Percentiles rank a stretch among this genome's conserved stretches.
Evolutionary conservation across 2,797 vertebrate genomes (phyloP).

Genomic region (Pangasius krempfi): DNA sequence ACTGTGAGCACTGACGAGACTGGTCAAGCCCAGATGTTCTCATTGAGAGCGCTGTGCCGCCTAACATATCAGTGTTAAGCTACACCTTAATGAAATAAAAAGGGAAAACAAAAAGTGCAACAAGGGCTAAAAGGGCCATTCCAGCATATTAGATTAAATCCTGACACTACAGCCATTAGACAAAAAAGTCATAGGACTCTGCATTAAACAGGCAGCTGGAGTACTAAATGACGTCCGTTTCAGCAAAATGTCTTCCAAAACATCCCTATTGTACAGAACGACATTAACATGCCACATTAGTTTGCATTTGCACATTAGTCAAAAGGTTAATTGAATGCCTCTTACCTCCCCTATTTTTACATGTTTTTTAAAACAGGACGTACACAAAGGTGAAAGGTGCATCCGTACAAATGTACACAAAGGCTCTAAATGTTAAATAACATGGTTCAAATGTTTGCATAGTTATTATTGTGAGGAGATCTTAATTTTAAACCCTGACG

Average conservation of each 20-base stretch:
- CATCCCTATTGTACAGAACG: neutral
- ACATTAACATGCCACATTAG: too few relatives aligned
- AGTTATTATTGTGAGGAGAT: neutral
- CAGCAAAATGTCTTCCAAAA: neutral
- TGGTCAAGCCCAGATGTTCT: neutral
- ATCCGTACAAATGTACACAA: neutral
- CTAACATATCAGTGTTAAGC: neutral
- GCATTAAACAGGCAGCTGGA: neutral
- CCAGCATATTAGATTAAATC: neutral
- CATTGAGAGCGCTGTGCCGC: neutral
- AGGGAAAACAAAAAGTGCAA: neutral
- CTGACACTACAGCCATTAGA: neutral
- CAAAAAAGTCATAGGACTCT: neutral
- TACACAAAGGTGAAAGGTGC: neutral
- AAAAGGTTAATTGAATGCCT: neutral
- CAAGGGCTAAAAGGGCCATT: neutral
- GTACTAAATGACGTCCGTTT: neutral
- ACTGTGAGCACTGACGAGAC: neutral
- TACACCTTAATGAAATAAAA: neutral
- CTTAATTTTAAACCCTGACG: neutral
- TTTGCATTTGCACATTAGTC: too few relatives aligned
- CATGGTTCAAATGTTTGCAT: too few relatives aligned
- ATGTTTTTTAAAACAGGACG: neutral
- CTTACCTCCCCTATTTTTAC: neutral
- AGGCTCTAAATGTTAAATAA: neutral